Conservation (phyloP, 2,888 invertebrate genomes). For the Melanargia galathea region DNA sequence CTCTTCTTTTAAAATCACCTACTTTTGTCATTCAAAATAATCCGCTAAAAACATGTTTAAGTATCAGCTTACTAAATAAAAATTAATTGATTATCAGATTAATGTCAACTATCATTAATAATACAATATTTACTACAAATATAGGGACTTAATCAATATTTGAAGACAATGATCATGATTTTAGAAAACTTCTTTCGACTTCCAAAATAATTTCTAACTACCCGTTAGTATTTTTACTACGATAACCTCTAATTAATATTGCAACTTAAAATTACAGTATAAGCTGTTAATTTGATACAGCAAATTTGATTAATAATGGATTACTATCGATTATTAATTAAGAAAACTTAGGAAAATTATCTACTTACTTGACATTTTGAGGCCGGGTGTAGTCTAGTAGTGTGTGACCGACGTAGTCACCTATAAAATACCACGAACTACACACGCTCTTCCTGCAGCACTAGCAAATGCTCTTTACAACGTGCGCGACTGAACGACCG, state of each 20-base stretch:
- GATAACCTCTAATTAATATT: slow-evolving; percentile 22
- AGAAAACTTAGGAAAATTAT: slow-evolving; percentile 4
- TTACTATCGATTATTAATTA: not conserved
- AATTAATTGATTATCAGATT: not conserved
- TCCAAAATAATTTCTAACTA: slow-evolving; percentile 29
- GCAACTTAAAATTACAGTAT: not conserved
- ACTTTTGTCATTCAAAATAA: too few species aligned
- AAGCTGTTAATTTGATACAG: not conserved
- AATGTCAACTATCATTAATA: not conserved
- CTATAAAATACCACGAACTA: slow-evolving; percentile 68
- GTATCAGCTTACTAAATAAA: too few species aligned
- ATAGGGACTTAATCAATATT: not conserved
- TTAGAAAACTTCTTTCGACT: not conserved
- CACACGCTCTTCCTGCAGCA: slow-evolving; percentile 74
- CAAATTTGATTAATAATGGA: not conserved
- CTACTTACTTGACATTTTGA: slow-evolving; percentile 77
- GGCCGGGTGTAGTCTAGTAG: slow-evolving; percentile 69
- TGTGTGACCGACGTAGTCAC: slow-evolving; percentile 74
- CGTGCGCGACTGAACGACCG: slow-evolving; percentile 61
- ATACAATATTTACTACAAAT: not conserved
- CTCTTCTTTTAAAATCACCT: not conserved
- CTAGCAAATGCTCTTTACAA: slow-evolving; percentile 68
- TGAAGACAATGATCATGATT: not conserved
- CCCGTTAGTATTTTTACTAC: slow-evolving; percentile 25
- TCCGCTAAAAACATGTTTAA: too few species aligned